Conservation (phyloP, 2,888 invertebrate species). For the Azorinus chamasolen region DNA sequence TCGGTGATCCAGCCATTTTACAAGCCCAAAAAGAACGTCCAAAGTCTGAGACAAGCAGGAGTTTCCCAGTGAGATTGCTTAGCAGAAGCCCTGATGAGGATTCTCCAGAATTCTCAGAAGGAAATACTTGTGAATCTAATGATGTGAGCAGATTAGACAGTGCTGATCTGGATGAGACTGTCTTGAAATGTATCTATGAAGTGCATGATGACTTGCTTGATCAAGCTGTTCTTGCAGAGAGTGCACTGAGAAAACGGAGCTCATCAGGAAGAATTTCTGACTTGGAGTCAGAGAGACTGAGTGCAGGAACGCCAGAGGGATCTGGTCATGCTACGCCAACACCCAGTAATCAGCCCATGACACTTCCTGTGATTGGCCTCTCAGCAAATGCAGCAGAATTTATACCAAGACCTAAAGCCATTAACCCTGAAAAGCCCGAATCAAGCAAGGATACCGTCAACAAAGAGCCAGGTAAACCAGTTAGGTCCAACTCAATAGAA, state of each 20-base stretch:
- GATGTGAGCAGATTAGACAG: constrained; percentile 21
- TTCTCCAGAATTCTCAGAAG: background rate
- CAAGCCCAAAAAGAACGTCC: no score
- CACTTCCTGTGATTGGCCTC: constrained; percentile 58
- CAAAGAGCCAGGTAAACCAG: constrained; percentile 13
- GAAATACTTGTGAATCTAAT: background rate
- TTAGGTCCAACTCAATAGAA: constrained; percentile 36
- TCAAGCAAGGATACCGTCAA: constrained; percentile 1
- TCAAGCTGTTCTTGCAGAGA: no score
- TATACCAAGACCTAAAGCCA: constrained; percentile 57
- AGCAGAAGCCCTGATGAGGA: constrained; percentile 47
- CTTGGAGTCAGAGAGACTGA: constrained; percentile 8
- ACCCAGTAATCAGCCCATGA: constrained; percentile 54
- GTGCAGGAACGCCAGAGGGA: constrained; percentile 7
- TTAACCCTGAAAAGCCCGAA: constrained; percentile 14
- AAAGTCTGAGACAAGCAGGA: constrained; percentile 15
- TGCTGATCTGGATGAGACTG: constrained; percentile 61
- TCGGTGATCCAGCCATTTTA: background rate
- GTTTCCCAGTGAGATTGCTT: constrained; percentile 57
- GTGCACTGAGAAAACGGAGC: no score
- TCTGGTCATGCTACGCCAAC: constrained; percentile 6
- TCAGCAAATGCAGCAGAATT: constrained; percentile 67
- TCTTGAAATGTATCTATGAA: constrained; percentile 57
- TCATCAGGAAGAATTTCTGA: constrained; percentile 1
- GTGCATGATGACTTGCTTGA: constrained; percentile 24